phyloP scores from a whole-genome alignment of 1,140 invertebrate genomes.

The Dreissena rostriformis region DNA sequence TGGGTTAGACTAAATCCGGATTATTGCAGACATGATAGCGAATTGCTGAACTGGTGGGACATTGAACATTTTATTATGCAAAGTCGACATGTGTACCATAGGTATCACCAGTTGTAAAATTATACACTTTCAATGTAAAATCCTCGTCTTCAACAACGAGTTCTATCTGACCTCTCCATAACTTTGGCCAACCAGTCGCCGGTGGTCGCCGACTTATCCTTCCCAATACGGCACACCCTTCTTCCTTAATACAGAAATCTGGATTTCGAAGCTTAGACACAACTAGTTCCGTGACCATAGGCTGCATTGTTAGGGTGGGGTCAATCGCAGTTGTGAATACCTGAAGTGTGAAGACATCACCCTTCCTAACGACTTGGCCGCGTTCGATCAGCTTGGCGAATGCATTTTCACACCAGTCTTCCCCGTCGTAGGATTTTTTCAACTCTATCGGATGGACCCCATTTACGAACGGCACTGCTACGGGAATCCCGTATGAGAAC shows the following conservation, averaged over 20 bases:
- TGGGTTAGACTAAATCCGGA: no score
- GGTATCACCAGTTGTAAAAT: neutral
- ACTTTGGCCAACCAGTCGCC: neutral
- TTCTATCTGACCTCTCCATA: slow-evolving; percentile 1
- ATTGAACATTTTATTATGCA: no score
- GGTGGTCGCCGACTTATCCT: neutral
- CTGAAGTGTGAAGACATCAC: neutral
- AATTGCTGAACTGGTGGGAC: no score
- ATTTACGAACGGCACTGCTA: neutral
- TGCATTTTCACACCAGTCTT: neutral
- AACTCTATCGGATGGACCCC: neutral
- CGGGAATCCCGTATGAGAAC: neutral
- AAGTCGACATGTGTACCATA: neutral
- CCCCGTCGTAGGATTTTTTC: neutral
- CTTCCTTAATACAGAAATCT: neutral
- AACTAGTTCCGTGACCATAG: neutral
- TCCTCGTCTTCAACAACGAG: neutral
- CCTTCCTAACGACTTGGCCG: neutral
- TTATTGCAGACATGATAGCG: no score
- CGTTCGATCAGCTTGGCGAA: neutral
- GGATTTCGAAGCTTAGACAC: neutral
- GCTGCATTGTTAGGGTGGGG: neutral
- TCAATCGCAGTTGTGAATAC: neutral
- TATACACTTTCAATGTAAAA: neutral
- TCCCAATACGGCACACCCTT: neutral